Evolutionary conservation across 2,888 invertebrate species (phyloP).

Genomic region (Escarpia spicata): DNA sequence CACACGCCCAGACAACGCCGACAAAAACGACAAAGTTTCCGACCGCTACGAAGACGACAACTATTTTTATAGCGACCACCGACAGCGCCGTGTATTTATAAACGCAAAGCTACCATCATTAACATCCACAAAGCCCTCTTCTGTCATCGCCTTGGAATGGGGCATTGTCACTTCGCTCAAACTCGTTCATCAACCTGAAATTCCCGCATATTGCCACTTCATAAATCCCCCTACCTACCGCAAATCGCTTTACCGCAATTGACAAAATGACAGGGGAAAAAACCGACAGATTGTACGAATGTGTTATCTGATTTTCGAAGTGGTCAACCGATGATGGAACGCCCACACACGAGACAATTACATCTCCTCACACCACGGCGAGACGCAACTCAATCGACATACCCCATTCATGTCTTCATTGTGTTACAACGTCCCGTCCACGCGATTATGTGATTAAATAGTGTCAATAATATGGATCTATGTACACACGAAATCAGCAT

Average conservation of each 20-base stretch:
- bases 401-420: neutral
- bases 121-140: neutral
- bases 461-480: neutral
- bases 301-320: neutral
- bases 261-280: neutral
- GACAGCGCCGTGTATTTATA: neutral
- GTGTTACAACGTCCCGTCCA: neutral
- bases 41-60: neutral
- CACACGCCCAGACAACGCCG: neutral
- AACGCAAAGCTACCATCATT: neutral
- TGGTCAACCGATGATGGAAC: neutral
- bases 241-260: neutral
- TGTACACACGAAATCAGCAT: neutral
- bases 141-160: neutral
- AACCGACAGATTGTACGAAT: neutral
- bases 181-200: neutral
- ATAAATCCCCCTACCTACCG: neutral
- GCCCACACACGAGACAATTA: neutral
- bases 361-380: neutral
- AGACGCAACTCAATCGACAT: neutral
- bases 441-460: neutral
- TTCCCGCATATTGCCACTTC: neutral
- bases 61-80: neutral
- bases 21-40: neutral
- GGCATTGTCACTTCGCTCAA: neutral